Evolutionary conservation across 2,888 invertebrate species (phyloP).

Genomic region (Oxycera nigricornis): DNA sequence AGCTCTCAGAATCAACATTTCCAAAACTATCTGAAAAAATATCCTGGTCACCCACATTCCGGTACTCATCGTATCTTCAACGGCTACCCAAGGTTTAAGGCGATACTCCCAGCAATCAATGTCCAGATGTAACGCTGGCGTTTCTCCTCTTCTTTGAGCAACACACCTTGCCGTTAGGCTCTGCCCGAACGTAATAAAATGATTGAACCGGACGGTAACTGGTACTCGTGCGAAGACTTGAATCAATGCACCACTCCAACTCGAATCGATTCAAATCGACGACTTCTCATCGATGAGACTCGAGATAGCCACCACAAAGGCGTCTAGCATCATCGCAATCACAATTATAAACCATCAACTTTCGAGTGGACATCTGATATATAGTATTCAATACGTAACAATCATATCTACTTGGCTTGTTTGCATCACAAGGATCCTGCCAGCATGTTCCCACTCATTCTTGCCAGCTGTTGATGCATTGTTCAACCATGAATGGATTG

Average conservation of each 20-base stretch:
- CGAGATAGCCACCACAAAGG: conserved; percentile 13
- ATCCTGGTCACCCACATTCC: neutral
- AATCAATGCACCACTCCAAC: neutral
- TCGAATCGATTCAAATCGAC: conserved; percentile 28
- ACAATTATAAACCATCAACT: conserved; percentile 35
- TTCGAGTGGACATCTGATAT: conserved; percentile 38
- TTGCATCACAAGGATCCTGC: neutral
- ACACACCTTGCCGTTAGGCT: conserved; percentile 37
- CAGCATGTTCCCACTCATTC: conserved; percentile 27
- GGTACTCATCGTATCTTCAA: too few species aligned
- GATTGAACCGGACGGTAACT: conserved; percentile 32
- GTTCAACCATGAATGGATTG: conserved; percentile 28
- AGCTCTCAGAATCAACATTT: too few species aligned
- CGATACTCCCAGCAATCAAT: neutral
- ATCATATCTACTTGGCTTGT: conserved; percentile 3
- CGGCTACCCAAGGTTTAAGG: too few species aligned
- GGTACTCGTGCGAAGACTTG: neutral
- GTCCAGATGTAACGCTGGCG: conserved; percentile 16
- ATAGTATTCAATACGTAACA: conserved; percentile 18
- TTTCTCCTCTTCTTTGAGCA: neutral
- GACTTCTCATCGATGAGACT: conserved; percentile 24
- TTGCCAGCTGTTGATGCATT: neutral
- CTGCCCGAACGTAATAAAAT: conserved; percentile 11
- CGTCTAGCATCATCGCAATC: conserved; percentile 30
- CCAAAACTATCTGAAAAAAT: too few species aligned